Evolutionary conservation across 1,140 invertebrate genomes (phyloP), one percentile per base, ranked within the genome.

Genomic region (Ips nitidus): DNA sequence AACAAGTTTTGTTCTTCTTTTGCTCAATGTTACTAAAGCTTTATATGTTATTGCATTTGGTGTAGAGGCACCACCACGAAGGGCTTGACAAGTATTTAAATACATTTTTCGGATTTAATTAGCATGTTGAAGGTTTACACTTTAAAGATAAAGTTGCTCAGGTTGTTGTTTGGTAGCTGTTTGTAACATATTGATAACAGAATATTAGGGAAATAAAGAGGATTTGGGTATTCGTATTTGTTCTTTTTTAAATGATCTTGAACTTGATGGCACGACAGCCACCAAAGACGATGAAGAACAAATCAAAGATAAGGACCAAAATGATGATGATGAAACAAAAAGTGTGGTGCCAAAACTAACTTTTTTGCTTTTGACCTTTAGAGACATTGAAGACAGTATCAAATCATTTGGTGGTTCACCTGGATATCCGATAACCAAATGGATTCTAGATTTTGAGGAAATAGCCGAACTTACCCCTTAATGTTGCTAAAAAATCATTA

Each of bases 381-480:
- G 55, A 39, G 58, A 60, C 38, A 45, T 60, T n/a, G 71, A 75
- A 53, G 73, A 72, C n/a, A 70, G 57, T 36, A 68, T 77, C n/a
- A 52, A 60, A 56, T 36, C 60, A 41, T 77, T 74, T 69, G 22
- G 22, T 22, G 22, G 22, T 22, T 22, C 22, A 22, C 22, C 22
- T 22, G 22, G 22, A 22, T 22, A 22, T 22, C 22, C 22, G 0
- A 22, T 22, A 22, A 22, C 22, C 22, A 22, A 22, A 22, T 22
- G 22, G 43, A 61, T 77, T 2, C 41, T 45, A 0, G 76, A 77
- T 47, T 76, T 77, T 60, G 75, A 76, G 43, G 75, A 77, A 50
- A 71, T 56, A n/a, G 71, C 74, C 2, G 53, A 42, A 37, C 41
- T 75, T 22, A 53, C 66, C 5, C 52, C n/a, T n/a, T n/a, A n/a